A percentile compares a stretch with the other conserved stretches of the same genome.
Conservation (phyloP, 2,113 vertebrate species). For the Romanogobio albipinnatus region DNA sequence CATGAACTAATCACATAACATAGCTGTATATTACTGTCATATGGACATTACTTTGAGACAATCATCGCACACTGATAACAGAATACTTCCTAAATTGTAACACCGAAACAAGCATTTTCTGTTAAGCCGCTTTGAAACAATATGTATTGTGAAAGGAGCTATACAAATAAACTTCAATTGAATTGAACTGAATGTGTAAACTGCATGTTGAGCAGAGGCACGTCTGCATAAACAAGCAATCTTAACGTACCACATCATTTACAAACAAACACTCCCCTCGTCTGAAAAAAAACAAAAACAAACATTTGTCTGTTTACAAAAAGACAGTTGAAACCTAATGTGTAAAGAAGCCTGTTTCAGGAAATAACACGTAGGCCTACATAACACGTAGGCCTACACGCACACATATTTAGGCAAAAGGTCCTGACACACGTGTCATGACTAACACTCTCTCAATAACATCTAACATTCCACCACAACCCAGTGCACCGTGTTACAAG, state of each 20-base stretch:
- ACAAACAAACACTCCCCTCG: constrained; percentile 25
- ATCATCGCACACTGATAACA: too few species aligned
- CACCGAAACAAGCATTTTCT: too few species aligned
- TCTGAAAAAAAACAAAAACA: constrained; percentile 51
- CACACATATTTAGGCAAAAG: constrained; percentile 27
- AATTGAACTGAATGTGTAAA: constrained; percentile 17
- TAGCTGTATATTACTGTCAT: too few species aligned
- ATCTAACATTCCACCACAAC: constrained; percentile 9
- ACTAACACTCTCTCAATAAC: constrained; percentile 23
- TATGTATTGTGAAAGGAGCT: too few species aligned
- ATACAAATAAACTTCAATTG: too few species aligned
- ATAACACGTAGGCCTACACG: neutral
- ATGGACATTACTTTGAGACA: too few species aligned
- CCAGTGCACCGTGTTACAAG: constrained; percentile 26
- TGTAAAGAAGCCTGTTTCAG: constrained; percentile 21
- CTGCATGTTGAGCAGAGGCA: constrained; percentile 6
- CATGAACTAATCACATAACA: too few species aligned
- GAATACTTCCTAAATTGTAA: too few species aligned
- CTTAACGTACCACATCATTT: constrained; percentile 33
- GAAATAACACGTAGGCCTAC: constrained; percentile 12
- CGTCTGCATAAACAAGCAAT: constrained; percentile 43
- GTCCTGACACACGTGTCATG: constrained; percentile 6
- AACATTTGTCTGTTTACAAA: constrained; percentile 38
- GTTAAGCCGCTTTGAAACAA: too few species aligned
- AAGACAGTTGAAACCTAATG: constrained; percentile 22